Base-by-base conservation (phyloP, 2,888 invertebrate species). In the Diarsia brunnea region DNA sequence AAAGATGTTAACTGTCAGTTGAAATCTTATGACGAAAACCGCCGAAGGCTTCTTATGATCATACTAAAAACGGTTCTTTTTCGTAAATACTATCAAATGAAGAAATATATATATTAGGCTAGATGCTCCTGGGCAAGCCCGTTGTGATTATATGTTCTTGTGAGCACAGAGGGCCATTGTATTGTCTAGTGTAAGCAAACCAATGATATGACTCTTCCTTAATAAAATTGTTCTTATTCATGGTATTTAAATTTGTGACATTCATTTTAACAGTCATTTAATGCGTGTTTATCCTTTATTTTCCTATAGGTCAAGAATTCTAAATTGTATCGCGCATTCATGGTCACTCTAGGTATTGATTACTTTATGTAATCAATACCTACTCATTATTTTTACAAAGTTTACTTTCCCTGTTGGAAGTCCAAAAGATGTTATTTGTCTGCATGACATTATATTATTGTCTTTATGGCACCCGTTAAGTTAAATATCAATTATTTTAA, bases 381-480 rank as follows among this genome's bases (percentile, higher is more conserved):
- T 31, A 45, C 27, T 38, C 0, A 51, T 38, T 47, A 51, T 45
- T 38, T 69, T 11, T 60, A 58, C 31, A 66, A 38, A 61, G 5
- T 47, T 61, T 64, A 0, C 12, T 64, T 65, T 68, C 58, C 31
- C 31, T 58, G 7, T 16, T 65, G 11, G 14, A 73, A 73, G 51
- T 31, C 12, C 38, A 51, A 79, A 70, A 43, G 4, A 31, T 58
- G 24, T 47, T 27, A 58, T 64, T 75, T 55, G 19, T 69, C 16
- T 68, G 14, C 27, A 27, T 45, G 81, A 76, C 81, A 84, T 84
- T 72, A 8, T 55, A 78, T 74, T n/a, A n/a, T n/a, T n/a, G 79
- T 78, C 73, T 71, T 45, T 71, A 82, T 75, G 82, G 87, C 79
- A 79, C 85, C 70, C 21, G 58, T 43, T 71, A 53, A 69, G 49